Percentiles rank a stretch among this genome's conserved stretches.
Conservation (phyloP, 2,113 vertebrate genomes). For the Fulmarus glacialis region DNA sequence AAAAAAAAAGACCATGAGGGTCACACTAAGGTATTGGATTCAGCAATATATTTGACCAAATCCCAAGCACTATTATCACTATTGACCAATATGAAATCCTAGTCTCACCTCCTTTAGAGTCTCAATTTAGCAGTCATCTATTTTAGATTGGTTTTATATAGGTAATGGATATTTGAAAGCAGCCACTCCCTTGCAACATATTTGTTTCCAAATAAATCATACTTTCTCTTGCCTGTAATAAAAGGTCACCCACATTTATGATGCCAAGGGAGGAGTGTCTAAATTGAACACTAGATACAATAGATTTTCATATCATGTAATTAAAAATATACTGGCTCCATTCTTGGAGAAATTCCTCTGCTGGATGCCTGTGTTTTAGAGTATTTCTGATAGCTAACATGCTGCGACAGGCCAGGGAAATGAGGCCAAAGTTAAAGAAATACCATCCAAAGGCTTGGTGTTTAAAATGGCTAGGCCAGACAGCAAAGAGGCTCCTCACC, state of each 20-base stretch:
- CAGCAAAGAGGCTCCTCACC: neutral
- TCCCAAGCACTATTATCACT: neutral
- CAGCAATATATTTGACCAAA: slow-evolving; percentile 19
- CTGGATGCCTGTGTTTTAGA: neutral
- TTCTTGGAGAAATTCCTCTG: neutral
- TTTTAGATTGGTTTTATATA: neutral
- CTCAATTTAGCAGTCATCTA: neutral
- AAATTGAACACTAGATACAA: neutral
- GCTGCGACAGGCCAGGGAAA: neutral
- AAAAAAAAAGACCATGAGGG: neutral
- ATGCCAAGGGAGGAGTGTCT: neutral
- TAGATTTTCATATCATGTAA: neutral
- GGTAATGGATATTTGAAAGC: neutral
- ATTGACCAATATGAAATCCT: neutral
- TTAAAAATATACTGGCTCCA: neutral
- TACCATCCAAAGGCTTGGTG: neutral
- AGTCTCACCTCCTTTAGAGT: neutral
- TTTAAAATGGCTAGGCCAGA: neutral
- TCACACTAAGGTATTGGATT: slow-evolving; percentile 47
- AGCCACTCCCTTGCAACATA: neutral
- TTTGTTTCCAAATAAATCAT: neutral
- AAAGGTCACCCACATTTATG: neutral
- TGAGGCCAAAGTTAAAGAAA: neutral
- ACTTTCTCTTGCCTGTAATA: neutral
- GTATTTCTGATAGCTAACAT: neutral